These are phyloP conservation scores for Drosophila pseudotalamancana DNA, from an alignment of 2,888 invertebrate genomes.

Conservation along the genomic window DNA sequence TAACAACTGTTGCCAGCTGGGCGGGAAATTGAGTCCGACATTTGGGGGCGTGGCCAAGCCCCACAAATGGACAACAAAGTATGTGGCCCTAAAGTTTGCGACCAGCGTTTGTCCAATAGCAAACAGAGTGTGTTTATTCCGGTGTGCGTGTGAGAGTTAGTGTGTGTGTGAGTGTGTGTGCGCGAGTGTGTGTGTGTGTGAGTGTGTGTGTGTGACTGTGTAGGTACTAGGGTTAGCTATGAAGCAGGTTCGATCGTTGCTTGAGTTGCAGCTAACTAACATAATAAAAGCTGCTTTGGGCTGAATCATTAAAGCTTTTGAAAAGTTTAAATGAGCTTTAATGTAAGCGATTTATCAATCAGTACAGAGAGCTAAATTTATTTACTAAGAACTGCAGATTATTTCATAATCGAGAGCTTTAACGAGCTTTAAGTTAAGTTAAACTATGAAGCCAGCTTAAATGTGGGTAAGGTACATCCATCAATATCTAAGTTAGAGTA, in stretches of 20 bases:
- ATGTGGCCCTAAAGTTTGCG: constrained; percentile 11
- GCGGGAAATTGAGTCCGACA: constrained; percentile 14
- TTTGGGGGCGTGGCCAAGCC: constrained; percentile 16
- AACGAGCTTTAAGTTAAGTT: no score
- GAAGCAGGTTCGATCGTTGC: not conserved
- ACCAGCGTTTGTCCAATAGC: not conserved
- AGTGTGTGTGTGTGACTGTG: not conserved
- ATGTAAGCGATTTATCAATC: no score
- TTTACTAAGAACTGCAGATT: no score
- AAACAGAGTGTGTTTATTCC: not conserved
- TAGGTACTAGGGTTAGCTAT: not conserved
- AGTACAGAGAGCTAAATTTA: no score
- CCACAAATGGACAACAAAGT: constrained; percentile 29
- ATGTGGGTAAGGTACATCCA: no score
- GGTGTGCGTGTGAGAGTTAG: not conserved
- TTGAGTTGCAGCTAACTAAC: no score
- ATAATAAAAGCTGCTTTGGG: no score
- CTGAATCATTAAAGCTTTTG: not conserved
- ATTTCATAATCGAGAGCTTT: no score
- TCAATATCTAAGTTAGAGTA: no score
- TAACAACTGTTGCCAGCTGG: constrained; percentile 67
- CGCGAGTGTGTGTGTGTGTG: not conserved
- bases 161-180: constrained; percentile 15
- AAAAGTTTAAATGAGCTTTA: not conserved
- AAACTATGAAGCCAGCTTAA: no score